Base-by-base conservation (phyloP, 64 coral and sea anemone species). In the Montipora capricornis region DNA sequence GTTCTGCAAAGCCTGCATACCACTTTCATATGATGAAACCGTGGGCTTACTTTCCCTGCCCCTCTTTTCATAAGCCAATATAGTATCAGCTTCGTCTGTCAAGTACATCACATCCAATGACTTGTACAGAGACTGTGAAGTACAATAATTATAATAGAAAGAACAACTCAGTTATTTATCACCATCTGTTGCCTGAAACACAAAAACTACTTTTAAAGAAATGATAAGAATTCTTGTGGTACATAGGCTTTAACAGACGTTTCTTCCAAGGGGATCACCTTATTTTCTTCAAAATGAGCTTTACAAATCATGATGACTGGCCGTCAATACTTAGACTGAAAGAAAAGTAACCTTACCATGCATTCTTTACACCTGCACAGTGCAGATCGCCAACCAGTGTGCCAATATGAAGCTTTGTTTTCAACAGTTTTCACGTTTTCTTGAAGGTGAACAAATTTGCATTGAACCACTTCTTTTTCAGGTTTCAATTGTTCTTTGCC, bases 1-100 rank as follows among this genome's bases (percentile, higher is more conserved):
- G 71, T 91, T 94, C 83, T 94, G 90, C 11, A 99, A 48, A 51
- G 95, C 97, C 24, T 95, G 89, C 92, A 99, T 94, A 14, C 97
- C 94, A 84, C 94, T 95, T 68, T 99, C 97, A 94, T 96, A 99
- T 10, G 93, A 82, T 75, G 80, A 92, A 17, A 91, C 78, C 20
- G 80, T 96, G 19, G 78, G 59, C 19, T 14, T 86, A 12, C 79
- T 77, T 74, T 78, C 59, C 70, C 84, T 92, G 44, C 97, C 97
- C 59, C 95, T 88, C 37, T 94, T 60, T 68, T 99, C 97, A 73
- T 99, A 99, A 6, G 97, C 97, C 4, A 90, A 14, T 51, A 99
- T 83, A 5, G 97, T 99, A 58, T 99, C 97, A 80, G 80, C 75
- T 62, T 94, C 94, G 80, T 94, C 90, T 22, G 55, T 94, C 5